Conservation (phyloP, 2,113 vertebrate species). For the Morphnarchus princeps region DNA sequence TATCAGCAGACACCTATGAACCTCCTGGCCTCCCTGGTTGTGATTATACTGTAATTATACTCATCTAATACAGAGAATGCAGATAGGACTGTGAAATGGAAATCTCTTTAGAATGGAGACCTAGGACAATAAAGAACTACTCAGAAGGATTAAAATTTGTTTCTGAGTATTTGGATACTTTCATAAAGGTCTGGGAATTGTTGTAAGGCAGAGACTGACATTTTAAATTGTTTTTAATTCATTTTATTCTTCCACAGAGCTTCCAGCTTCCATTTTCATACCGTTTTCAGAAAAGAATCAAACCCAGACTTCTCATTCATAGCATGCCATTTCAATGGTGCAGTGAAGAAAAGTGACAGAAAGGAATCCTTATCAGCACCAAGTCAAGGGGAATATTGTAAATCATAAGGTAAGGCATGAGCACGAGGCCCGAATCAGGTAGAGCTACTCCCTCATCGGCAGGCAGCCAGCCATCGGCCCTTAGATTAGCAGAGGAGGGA, state of each 20-base stretch:
- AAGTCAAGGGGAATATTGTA: background rate
- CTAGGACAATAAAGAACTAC: background rate
- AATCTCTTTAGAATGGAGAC: background rate
- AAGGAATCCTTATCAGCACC: background rate
- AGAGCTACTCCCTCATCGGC: background rate
- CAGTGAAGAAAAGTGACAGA: background rate
- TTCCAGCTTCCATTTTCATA: background rate
- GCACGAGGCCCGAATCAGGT: background rate
- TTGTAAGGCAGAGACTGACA: background rate
- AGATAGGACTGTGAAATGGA: background rate
- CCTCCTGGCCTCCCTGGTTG: background rate
- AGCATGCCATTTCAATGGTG: background rate
- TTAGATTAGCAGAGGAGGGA: background rate
- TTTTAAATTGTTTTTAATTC: background rate
- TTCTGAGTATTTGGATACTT: background rate
- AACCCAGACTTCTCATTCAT: background rate
- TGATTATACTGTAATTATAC: background rate
- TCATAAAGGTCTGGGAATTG: background rate
- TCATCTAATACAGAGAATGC: background rate
- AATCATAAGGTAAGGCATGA: background rate
- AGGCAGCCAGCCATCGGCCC: background rate
- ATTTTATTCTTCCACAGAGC: background rate
- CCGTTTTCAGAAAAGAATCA: background rate
- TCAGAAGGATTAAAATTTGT: background rate
- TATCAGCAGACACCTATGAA: background rate